Evolutionary conservation across 2,888 invertebrate genomes (phyloP).

Genomic region (Tetragnatha montana): DNA sequence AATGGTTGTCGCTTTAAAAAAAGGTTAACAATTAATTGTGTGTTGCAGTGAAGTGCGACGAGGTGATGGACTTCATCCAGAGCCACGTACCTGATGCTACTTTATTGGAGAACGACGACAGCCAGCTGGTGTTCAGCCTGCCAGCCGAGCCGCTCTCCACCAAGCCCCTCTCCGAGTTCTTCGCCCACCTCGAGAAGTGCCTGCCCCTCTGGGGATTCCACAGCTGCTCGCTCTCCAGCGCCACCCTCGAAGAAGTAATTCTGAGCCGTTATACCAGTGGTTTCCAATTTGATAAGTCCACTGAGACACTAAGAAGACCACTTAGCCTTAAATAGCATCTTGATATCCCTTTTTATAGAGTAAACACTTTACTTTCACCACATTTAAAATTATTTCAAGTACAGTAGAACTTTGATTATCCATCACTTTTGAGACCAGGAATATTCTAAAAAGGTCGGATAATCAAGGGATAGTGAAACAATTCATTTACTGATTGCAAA

Average conservation of each 20-base stretch:
- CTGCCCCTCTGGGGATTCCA: constrained; percentile 75
- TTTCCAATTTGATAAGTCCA: not conserved
- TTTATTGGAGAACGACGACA: constrained; percentile 72
- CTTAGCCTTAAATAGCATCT: no score
- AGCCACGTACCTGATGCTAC: constrained; percentile 72
- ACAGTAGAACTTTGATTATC: no score
- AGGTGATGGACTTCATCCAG: constrained; percentile 72
- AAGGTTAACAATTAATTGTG: no score
- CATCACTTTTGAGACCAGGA: no score
- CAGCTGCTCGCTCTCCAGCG: constrained; percentile 77
- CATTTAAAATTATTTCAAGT: no score
- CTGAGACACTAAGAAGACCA: not conserved
- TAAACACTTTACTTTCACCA: no score
- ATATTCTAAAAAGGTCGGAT: no score
- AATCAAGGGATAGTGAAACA: no score
- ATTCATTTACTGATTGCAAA: no score
- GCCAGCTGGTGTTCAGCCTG: constrained; percentile 72
- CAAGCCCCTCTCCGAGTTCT: constrained; percentile 73
- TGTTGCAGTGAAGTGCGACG: constrained; percentile 53
- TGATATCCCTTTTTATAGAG: no score
- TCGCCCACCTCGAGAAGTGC: constrained; percentile 75
- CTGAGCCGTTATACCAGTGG: not conserved
- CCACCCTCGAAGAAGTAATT: constrained; percentile 77
- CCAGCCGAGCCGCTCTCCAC: constrained; percentile 71
- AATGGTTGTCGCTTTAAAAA: no score